Percentiles rank a stretch among this genome's conserved stretches.
These are phyloP conservation scores for Cotesia typhae DNA, from an alignment of 1,140 invertebrate species.

Conservation along the genomic window DNA sequence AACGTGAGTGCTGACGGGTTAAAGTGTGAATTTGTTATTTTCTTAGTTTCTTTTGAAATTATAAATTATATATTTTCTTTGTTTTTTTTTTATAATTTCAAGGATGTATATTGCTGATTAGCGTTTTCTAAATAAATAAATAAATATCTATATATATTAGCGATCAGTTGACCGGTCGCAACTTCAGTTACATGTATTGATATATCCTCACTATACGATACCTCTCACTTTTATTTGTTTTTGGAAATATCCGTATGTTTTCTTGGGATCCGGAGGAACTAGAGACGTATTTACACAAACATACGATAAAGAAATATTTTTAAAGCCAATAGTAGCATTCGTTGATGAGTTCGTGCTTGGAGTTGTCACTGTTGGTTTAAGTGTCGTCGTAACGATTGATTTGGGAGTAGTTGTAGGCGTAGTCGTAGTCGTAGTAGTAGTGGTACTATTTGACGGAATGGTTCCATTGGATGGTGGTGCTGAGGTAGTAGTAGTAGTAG, in stretches of 20 bases:
- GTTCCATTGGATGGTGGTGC: conserved; percentile 46
- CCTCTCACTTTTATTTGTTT: conserved; percentile 71
- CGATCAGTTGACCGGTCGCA: too few species aligned
- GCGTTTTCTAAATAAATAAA: too few species aligned
- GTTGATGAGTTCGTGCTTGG: conserved; percentile 40
- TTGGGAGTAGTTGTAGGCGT: conserved; percentile 40
- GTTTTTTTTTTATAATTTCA: too few species aligned
- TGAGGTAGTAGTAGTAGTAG: conserved; percentile 35
- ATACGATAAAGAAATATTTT: conserved; percentile 60
- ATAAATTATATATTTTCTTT: too few species aligned
- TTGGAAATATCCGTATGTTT: conserved; percentile 79
- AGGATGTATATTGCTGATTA: too few species aligned
- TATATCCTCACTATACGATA: conserved; percentile 46
- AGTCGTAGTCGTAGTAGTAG: conserved; percentile 11
- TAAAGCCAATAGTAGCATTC: conserved; percentile 16
- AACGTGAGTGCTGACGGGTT: too few species aligned
- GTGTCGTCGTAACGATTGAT: conserved; percentile 38
- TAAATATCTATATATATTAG: too few species aligned
- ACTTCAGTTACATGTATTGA: too few species aligned
- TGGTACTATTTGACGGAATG: conserved; percentile 25
- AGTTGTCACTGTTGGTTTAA: conserved; percentile 41
- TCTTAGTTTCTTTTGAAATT: too few species aligned
- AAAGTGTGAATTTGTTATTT: too few species aligned
- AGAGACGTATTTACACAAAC: conserved; percentile 71
- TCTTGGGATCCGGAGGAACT: conserved; percentile 71